Conservation (phyloP, 2,797 vertebrate genomes). For the Labroides dimidiatus region DNA sequence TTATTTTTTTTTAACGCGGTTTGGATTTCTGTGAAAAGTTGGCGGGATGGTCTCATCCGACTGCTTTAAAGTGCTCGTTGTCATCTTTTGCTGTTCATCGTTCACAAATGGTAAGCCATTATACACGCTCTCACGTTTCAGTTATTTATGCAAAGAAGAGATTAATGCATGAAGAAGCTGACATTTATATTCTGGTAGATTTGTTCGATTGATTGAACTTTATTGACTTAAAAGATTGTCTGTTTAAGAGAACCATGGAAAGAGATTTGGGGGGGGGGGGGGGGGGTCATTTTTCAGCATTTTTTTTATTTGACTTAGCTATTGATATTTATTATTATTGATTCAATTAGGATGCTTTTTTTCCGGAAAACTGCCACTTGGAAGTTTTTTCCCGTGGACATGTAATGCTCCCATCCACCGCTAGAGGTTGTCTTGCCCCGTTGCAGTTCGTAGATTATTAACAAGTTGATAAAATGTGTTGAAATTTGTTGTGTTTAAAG, state of each 20-base stretch:
- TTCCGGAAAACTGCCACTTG: not conserved
- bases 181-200: not conserved
- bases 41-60: conserved; percentile 70
- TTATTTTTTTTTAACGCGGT: conserved; percentile 15
- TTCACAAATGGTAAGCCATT: conserved; percentile 75
- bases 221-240: not conserved
- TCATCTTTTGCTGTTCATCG: conserved; percentile 68
- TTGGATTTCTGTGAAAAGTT: conserved; percentile 49
- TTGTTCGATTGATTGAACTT: conserved; percentile 17
- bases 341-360: not conserved
- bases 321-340: not conserved
- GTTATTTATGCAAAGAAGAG: not conserved
- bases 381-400: not conserved
- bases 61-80: conserved; percentile 51
- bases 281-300: not conserved
- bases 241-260: not conserved
- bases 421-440: conserved; percentile 61
- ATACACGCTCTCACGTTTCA: not conserved
- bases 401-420: conserved; percentile 35
- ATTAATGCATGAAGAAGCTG: not conserved
- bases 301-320: not conserved
- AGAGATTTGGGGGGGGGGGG: too few relatives aligned
- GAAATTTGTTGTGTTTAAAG: conserved; percentile 20
- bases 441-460: conserved; percentile 17
- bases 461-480: conserved; percentile 25